phyloP scores from a whole-genome alignment of 1,140 invertebrate species.

The Megathymus violae region DNA sequence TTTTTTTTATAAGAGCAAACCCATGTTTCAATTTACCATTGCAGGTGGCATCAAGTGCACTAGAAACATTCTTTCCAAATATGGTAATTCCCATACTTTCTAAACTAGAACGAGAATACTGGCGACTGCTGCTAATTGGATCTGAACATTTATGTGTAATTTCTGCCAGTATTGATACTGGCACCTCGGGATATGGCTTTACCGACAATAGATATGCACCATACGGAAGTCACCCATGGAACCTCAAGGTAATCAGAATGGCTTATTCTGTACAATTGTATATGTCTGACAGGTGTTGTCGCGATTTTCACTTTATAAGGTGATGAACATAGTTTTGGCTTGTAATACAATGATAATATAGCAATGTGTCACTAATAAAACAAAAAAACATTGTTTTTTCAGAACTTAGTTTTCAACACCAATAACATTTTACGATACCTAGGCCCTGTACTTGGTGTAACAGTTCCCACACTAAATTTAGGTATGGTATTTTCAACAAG shows the following conservation, averaged over 20 bases:
- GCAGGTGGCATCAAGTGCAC: conserved; percentile 89
- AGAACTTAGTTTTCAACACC: conserved; percentile 89
- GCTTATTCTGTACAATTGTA: too few relatives aligned
- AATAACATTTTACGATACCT: conserved; percentile 92
- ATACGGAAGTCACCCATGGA: conserved; percentile 95
- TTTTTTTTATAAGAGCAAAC: too few relatives aligned
- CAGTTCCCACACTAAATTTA: conserved; percentile 95
- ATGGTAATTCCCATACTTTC: conserved; percentile 84
- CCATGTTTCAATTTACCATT: too few relatives aligned
- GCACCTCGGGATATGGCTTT: conserved; percentile 94
- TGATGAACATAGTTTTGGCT: too few relatives aligned
- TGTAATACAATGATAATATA: too few relatives aligned
- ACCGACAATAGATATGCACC: conserved; percentile 88
- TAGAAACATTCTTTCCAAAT: conserved; percentile 90
- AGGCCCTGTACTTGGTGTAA: conserved; percentile 94
- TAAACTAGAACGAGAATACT: conserved; percentile 91
- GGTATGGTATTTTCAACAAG: conserved; percentile 97
- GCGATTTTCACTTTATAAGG: too few relatives aligned
- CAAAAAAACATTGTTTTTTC: too few relatives aligned
- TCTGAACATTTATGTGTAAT: conserved; percentile 94
- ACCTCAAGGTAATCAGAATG: conserved; percentile 93
- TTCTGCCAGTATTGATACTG: conserved; percentile 95
- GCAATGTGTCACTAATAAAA: too few relatives aligned
- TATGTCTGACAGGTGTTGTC: too few relatives aligned
- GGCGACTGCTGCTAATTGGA: conserved; percentile 91